These are phyloP conservation scores for Shinisaurus crocodilurus DNA, from an alignment of 2,113 vertebrate species.

Conservation along the genomic window DNA sequence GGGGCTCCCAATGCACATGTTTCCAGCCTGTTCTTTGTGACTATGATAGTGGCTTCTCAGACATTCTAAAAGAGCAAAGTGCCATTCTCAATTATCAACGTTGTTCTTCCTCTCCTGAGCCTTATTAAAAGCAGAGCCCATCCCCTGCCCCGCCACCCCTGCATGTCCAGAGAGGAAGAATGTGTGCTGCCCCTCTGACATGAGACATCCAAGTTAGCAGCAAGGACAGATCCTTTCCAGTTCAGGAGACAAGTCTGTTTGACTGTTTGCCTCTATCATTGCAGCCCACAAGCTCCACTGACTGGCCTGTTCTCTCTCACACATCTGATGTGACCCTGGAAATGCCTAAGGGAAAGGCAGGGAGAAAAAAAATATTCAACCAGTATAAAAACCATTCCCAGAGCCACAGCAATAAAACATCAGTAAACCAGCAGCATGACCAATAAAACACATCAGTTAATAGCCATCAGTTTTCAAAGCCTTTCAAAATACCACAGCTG, in stretches of 20 bases:
- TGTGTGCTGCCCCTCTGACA: not conserved
- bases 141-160: too few species aligned
- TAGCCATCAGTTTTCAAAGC: too few species aligned
- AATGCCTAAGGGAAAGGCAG: fast-evolving
- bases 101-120: not conserved
- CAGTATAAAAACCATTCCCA: too few species aligned
- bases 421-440: too few species aligned
- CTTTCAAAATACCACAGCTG: too few species aligned
- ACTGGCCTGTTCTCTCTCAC: not conserved
- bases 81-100: too few species aligned
- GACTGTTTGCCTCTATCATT: too few species aligned
- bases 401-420: too few species aligned
- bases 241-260: not conserved
- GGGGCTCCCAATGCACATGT: not conserved
- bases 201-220: not conserved
- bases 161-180: not conserved
- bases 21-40: not conserved
- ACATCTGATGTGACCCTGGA: slow-evolving; percentile 37
- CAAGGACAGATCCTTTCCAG: not conserved
- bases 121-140: not conserved
- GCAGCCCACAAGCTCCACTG: not conserved
- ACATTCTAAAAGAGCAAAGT: not conserved
- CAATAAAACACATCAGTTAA: too few species aligned
- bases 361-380: not conserved
- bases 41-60: not conserved